Conservation (phyloP, 1,140 invertebrate species). For the Lepidurus packardi region DNA sequence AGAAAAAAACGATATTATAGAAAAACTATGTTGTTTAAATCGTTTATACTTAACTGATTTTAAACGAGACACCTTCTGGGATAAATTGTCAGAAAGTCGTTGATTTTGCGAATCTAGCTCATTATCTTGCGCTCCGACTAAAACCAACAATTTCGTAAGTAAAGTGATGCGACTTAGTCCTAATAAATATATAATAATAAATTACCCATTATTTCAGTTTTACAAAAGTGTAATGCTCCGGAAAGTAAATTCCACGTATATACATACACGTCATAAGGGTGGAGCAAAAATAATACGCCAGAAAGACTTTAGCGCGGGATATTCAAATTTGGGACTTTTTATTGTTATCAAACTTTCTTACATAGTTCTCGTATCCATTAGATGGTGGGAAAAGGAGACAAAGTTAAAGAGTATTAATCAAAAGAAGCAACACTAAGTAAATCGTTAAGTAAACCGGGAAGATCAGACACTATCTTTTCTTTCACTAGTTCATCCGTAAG, state of each 20-base stretch:
- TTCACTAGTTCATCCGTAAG: neutral
- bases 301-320: neutral
- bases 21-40: neutral
- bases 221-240: neutral
- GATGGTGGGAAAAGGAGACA: neutral
- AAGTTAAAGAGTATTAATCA: neutral
- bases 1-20: neutral
- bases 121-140: slow-evolving; percentile 31
- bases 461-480: neutral
- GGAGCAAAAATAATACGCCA: neutral
- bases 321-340: neutral
- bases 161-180: neutral
- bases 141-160: neutral
- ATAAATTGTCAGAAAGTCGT: slow-evolving; percentile 29
- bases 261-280: neutral
- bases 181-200: neutral
- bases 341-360: neutral
- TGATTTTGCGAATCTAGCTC: slow-evolving; percentile 30
- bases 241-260: neutral
- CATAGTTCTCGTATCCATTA: neutral
- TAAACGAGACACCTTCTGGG: slow-evolving; percentile 25
- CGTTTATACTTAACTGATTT: slow-evolving; percentile 17
- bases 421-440: neutral
- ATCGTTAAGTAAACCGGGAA: neutral
- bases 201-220: neutral